These are phyloP conservation scores for Actinostola sp. DNA, from an alignment of 92 coral and sea anemone genomes.

Conservation along the genomic window DNA sequence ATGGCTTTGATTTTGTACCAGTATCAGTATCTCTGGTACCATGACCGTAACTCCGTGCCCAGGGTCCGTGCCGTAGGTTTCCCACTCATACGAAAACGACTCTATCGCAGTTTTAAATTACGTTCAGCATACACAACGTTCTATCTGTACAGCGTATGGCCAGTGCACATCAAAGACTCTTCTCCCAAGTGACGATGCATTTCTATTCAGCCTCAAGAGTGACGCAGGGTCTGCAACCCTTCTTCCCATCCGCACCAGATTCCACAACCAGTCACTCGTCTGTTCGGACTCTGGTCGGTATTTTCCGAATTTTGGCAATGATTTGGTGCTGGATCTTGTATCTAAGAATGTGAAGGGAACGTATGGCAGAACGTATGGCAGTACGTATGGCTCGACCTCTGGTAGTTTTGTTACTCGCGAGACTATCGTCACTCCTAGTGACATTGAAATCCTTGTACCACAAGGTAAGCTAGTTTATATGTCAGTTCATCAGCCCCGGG, in stretches of 20 bases:
- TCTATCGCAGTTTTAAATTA: neutral
- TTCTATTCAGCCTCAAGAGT: conserved; percentile 38
- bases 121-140: neutral
- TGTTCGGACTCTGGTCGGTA: neutral
- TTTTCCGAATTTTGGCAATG: conserved; percentile 40
- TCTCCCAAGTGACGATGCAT: conserved; percentile 27
- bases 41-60: too few species aligned
- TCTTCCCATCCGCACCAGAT: neutral
- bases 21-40: too few species aligned
- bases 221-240: conserved; percentile 1
- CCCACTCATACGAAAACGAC: too few species aligned
- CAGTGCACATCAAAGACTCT: neutral
- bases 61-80: too few species aligned
- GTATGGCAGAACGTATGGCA: conserved; percentile 14
- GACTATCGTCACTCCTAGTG: conserved; percentile 1
- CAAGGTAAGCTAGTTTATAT: conserved; percentile 9
- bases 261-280: neutral
- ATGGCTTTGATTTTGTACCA: too few species aligned
- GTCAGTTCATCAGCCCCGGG: neutral
- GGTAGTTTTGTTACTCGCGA: conserved; percentile 4
- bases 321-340: conserved; percentile 15
- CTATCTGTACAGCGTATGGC: conserved; percentile 5
- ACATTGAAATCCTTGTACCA: conserved; percentile 32
- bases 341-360: conserved; percentile 5
- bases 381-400: conserved; percentile 5